Evolutionary conservation across 2,888 invertebrate genomes (phyloP).

Genomic region (Sphaeridia pumilis): DNA sequence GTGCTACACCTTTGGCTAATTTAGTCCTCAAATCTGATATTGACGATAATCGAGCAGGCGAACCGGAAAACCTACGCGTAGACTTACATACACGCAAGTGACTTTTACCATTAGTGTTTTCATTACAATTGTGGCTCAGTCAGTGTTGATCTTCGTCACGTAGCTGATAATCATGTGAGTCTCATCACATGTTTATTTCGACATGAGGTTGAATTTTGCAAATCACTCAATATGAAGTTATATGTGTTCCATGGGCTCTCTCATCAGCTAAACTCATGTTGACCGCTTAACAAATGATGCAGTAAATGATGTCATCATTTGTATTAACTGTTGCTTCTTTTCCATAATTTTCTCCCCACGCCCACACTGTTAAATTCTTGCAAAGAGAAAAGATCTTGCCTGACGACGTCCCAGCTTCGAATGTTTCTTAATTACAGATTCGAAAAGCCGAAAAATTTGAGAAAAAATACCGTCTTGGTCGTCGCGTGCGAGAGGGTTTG

Average conservation of each 20-base stretch:
- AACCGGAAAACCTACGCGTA: background rate
- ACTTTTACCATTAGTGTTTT: too few relatives aligned
- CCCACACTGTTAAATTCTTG: background rate
- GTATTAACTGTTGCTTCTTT: background rate
- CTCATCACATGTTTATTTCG: background rate
- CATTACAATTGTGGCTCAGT: too few relatives aligned
- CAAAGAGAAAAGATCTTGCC: too few relatives aligned
- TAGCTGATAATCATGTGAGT: background rate
- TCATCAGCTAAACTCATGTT: background rate
- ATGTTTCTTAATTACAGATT: too few relatives aligned
- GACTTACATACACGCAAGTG: background rate
- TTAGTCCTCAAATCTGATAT: background rate
- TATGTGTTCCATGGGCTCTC: too few relatives aligned
- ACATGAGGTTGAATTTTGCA: background rate
- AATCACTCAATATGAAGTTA: background rate
- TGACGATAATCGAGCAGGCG: background rate
- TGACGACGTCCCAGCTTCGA: too few relatives aligned
- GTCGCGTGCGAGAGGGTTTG: too few relatives aligned
- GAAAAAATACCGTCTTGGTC: too few relatives aligned
- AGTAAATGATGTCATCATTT: background rate
- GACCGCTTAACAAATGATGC: background rate
- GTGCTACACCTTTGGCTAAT: too few relatives aligned
- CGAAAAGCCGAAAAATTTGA: too few relatives aligned
- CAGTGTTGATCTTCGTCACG: background rate
- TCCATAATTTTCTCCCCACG: background rate